phyloP scores from a whole-genome alignment of 2,888 invertebrate genomes.

The Metopia argyrocephala region DNA sequence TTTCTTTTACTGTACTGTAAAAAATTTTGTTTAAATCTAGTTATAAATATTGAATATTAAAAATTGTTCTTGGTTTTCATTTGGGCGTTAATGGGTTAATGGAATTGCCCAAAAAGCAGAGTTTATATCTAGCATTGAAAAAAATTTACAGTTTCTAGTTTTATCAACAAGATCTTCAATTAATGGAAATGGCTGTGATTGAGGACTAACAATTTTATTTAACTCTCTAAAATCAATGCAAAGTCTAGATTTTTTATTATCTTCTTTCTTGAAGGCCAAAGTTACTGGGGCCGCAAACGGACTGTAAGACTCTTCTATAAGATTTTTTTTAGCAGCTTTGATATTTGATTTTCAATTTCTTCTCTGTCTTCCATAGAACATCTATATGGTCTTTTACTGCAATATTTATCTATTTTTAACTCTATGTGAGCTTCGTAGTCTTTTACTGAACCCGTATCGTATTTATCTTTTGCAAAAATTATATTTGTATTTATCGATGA shows the following conservation, averaged over 20 bases:
- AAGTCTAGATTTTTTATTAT: slow-evolving; percentile 60
- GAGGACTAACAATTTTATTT: slow-evolving; percentile 21
- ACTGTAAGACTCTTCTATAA: slow-evolving; percentile 56
- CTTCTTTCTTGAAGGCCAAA: slow-evolving; percentile 62
- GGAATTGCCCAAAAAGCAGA: slow-evolving; percentile 62
- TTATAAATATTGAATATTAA: too few relatives aligned
- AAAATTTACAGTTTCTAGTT: slow-evolving; percentile 57
- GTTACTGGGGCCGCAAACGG: slow-evolving; percentile 64
- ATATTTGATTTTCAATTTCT: slow-evolving; percentile 64
- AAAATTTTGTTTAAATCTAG: too few relatives aligned
- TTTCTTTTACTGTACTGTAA: too few relatives aligned
- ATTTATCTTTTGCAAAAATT: slow-evolving; percentile 68
- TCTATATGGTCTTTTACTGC: too few relatives aligned
- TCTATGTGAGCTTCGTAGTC: slow-evolving; percentile 68
- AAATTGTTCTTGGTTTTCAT: too few relatives aligned
- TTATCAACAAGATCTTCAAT: slow-evolving; percentile 55
- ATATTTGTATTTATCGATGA: slow-evolving; percentile 65
- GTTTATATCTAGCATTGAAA: slow-evolving; percentile 61
- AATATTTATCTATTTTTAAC: slow-evolving; percentile 59
- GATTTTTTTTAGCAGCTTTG: slow-evolving; percentile 51
- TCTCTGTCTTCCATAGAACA: too few relatives aligned
- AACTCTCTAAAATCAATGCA: slow-evolving; percentile 58
- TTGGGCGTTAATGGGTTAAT: too few relatives aligned
- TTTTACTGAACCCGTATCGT: slow-evolving; percentile 66
- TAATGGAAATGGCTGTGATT: slow-evolving; percentile 17